Conservation (phyloP, 2,888 invertebrate genomes). For the Parnassius mnemosyne region DNA sequence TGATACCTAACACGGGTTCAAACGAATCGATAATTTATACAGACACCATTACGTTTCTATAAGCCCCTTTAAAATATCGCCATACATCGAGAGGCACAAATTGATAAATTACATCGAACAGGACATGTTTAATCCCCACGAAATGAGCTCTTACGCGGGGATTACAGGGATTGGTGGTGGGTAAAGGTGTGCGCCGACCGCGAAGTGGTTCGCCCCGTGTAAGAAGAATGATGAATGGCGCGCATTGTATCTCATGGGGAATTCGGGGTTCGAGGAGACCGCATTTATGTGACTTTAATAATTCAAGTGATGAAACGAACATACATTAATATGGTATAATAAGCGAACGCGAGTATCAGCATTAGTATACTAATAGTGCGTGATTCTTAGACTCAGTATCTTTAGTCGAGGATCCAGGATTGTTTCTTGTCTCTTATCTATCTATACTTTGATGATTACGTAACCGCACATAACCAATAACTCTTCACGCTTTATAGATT, state of each 20-base stretch:
- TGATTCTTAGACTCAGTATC: no score
- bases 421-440: no score
- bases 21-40: constrained; percentile 26
- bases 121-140: constrained; percentile 61
- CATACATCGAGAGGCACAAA: constrained; percentile 41
- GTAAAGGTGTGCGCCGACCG: constrained; percentile 31
- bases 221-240: constrained; percentile 12
- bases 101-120: constrained; percentile 66
- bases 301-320: neutral
- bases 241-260: constrained; percentile 2
- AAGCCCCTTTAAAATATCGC: constrained; percentile 33
- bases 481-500: no score
- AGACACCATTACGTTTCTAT: constrained; percentile 28
- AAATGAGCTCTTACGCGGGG: constrained; percentile 61
- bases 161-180: constrained; percentile 45
- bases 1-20: constrained; percentile 18
- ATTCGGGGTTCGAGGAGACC: neutral
- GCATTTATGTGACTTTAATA: neutral
- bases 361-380: no score
- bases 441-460: no score
- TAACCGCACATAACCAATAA: no score
- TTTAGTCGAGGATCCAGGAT: no score
- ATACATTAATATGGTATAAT: no score
- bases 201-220: constrained; percentile 20
- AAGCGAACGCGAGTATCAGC: no score